Evolutionary conservation across 1,140 invertebrate genomes (phyloP).

Genomic region (fruit fly (Drosophila melanogaster)): Release_6_plus_ISO1_MT NT_037436.4:10602001-10602500

Average conservation of each 20-base stretch:
- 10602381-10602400: conserved; percentile 75
- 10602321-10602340: conserved; percentile 3
- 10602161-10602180: conserved; percentile 79
- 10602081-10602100: background rate
- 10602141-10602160: conserved; percentile 80
- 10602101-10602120: background rate
- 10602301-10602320: too few relatives aligned
- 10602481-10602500: conserved; percentile 65
- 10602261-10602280: conserved; percentile 54
- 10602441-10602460: conserved; percentile 74
- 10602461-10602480: conserved; percentile 78
- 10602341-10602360: conserved; percentile 72
- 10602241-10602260: conserved; percentile 79
- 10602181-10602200: conserved; percentile 78
- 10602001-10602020: conserved; percentile 76
- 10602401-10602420: conserved; percentile 51
- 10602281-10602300: background rate
- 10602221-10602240: conserved; percentile 82
- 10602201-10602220: conserved; percentile 78
- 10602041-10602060: conserved; percentile 4
- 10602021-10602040: conserved; percentile 54
- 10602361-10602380: conserved; percentile 82
- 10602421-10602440: conserved; percentile 70
- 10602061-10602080: conserved; percentile 8
- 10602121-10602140: conserved; percentile 24